Percentiles rank a stretch among this genome's conserved stretches.
phyloP scores from a whole-genome alignment of 2,113 vertebrate genomes.

The Pleuronectes platessa region DNA sequence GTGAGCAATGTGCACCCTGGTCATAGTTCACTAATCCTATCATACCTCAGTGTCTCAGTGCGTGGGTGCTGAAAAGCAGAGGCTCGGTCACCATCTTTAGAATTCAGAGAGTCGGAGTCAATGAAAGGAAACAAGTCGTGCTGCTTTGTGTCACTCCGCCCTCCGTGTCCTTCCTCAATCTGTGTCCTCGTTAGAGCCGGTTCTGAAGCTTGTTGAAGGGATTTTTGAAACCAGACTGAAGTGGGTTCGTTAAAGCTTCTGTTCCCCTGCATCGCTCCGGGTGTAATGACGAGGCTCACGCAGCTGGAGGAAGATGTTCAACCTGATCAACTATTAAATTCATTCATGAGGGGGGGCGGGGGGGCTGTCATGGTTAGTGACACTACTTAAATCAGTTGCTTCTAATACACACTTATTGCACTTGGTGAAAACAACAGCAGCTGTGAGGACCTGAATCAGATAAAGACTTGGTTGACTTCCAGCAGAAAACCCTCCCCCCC shows the following conservation, averaged over 20 bases:
- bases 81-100: too few species aligned
- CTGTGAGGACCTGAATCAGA: too few species aligned
- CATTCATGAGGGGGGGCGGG: background rate
- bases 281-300: background rate
- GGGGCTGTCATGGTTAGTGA: too few species aligned
- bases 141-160: too few species aligned
- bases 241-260: background rate
- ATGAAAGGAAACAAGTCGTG: too few species aligned
- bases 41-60: too few species aligned
- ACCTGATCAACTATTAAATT: background rate
- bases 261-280: background rate
- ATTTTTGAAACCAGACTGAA: background rate
- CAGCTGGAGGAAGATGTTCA: background rate
- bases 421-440: background rate
- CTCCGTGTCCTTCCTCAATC: background rate
- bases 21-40: too few species aligned
- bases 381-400: background rate
- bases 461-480: constrained; percentile 26
- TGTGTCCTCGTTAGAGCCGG: background rate
- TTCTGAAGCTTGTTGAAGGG: background rate
- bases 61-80: too few species aligned
- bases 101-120: too few species aligned
- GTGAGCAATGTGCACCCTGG: too few species aligned
- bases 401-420: background rate
- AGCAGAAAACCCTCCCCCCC: constrained; percentile 18